Conservation (phyloP, 1,140 invertebrate species). For the Aricia agestis region DNA sequence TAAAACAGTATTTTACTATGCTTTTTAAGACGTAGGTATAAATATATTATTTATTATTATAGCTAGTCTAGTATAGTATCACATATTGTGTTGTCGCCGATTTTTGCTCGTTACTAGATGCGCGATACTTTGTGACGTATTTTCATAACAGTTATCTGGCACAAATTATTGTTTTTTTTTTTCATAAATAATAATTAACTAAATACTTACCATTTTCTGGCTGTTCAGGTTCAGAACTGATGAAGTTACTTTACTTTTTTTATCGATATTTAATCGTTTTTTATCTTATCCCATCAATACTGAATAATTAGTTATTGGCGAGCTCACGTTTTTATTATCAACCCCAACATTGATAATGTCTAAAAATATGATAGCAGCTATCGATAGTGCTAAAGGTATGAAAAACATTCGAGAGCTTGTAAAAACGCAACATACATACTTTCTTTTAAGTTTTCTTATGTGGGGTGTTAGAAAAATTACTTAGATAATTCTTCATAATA, state of each 20-base stretch:
- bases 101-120: neutral
- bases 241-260: neutral
- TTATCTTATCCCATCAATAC: slow-evolving; percentile 11
- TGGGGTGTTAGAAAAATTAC: neutral
- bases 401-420: neutral
- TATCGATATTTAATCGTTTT: neutral
- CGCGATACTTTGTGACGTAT: neutral
- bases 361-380: slow-evolving; percentile 30
- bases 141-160: neutral
- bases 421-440: neutral
- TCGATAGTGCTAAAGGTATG: slow-evolving; percentile 35
- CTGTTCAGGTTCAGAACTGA: neutral
- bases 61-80: too few relatives aligned
- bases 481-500: too few relatives aligned
- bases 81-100: too few relatives aligned
- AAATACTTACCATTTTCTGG: slow-evolving; percentile 10
- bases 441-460: neutral
- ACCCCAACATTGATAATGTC: slow-evolving; percentile 35
- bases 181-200: neutral
- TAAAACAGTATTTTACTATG: too few relatives aligned
- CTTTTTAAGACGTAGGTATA: too few relatives aligned
- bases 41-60: too few relatives aligned
- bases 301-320: slow-evolving; percentile 1
- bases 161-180: neutral
- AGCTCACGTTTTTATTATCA: slow-evolving; percentile 18